phyloP scores from a whole-genome alignment of 2,113 vertebrate species.

The Pachycephala philippinensis region DNA sequence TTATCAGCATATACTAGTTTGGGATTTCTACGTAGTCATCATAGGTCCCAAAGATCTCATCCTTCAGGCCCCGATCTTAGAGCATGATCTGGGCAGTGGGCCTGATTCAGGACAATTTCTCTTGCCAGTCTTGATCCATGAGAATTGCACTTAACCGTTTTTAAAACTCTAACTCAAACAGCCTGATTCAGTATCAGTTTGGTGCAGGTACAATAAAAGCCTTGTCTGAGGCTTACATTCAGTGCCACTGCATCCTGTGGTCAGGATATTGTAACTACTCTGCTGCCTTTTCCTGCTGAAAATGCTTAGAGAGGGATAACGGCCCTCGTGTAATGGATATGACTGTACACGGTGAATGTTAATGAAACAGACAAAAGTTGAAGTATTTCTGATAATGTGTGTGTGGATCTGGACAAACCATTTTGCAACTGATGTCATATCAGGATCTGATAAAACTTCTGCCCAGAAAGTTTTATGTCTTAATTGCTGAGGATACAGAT shows the following conservation, averaged over 20 bases:
- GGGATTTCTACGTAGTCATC: background rate
- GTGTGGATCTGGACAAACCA: background rate
- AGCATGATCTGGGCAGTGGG: accelerated
- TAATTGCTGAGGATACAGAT: background rate
- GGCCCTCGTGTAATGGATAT: background rate
- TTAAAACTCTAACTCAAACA: background rate
- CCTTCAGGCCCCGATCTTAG: background rate
- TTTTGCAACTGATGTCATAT: background rate
- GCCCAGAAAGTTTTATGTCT: background rate
- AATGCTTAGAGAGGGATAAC: background rate
- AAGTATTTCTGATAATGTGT: background rate
- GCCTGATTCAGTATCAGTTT: background rate
- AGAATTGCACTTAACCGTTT: background rate
- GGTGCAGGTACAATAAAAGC: background rate
- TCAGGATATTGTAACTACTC: background rate
- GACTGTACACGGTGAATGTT: background rate
- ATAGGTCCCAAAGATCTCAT: background rate
- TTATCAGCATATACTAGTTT: background rate
- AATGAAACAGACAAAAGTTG: background rate
- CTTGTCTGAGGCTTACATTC: background rate
- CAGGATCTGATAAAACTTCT: background rate
- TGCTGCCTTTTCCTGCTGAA: background rate
- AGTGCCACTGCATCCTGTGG: background rate
- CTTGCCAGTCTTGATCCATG: background rate
- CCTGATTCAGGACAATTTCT: background rate